These are phyloP conservation scores for Athalia rosae DNA, from an alignment of 2,888 invertebrate genomes.

Conservation along the genomic window DNA sequence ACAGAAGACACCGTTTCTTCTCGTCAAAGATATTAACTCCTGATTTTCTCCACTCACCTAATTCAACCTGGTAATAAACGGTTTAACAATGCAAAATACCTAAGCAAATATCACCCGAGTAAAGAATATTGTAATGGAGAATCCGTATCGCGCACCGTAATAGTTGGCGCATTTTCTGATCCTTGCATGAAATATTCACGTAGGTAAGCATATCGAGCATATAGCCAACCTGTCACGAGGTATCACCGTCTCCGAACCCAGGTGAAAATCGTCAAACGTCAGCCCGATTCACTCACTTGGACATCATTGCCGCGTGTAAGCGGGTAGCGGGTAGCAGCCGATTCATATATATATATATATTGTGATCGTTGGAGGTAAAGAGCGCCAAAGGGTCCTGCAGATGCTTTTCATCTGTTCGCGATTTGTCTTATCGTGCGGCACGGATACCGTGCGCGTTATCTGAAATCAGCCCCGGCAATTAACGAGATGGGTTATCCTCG, in stretches of 20 bases:
- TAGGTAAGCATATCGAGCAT: background rate
- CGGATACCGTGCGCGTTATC: slow-evolving; percentile 24
- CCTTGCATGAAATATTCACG: background rate
- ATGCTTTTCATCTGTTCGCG: slow-evolving; percentile 41
- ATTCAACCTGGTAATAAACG: background rate
- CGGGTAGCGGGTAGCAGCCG: no score
- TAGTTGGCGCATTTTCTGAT: no score
- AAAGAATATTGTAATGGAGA: no score
- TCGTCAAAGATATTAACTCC: slow-evolving; percentile 9
- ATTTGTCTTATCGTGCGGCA: slow-evolving; percentile 32
- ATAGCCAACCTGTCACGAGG: background rate
- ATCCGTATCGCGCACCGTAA: no score
- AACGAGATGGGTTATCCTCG: slow-evolving; percentile 39
- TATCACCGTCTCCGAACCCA: background rate
- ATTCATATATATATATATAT: no score
- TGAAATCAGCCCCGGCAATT: slow-evolving; percentile 34
- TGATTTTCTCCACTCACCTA: background rate
- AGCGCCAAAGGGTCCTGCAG: slow-evolving; percentile 22
- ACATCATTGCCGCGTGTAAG: background rate
- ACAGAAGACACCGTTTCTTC: background rate
- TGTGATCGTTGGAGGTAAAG: background rate
- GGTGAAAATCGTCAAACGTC: background rate
- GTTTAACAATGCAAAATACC: background rate
- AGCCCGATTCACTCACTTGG: background rate
- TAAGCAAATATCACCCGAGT: background rate